Percentiles rank a stretch among this genome's conserved stretches.
phyloP scores from a whole-genome alignment of 2,797 vertebrate genomes.

The Ctenopoma multispine region DNA sequence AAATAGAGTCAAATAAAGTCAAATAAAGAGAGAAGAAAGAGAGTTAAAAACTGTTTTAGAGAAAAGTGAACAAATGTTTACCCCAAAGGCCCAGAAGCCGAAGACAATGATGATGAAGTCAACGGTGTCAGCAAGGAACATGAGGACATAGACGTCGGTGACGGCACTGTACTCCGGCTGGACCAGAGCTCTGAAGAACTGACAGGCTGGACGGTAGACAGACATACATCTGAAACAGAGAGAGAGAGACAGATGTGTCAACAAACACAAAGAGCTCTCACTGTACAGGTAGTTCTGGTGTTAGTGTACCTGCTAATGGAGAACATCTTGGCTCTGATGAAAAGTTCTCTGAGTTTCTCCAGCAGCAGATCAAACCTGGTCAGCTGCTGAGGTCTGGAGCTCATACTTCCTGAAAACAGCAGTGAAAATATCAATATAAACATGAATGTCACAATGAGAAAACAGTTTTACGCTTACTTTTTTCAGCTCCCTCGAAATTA shows the following conservation, averaged over 20 bases:
- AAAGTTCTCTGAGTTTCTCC: slow-evolving; percentile 90
- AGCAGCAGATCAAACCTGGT: slow-evolving; percentile 87
- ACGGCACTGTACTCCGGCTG: slow-evolving; percentile 96
- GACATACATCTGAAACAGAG: slow-evolving; percentile 84
- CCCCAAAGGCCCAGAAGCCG: slow-evolving; percentile 97
- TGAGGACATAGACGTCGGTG: slow-evolving; percentile 95
- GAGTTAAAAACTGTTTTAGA: background rate
- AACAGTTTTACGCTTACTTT: too few species aligned
- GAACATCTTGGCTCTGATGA: slow-evolving; percentile 88
- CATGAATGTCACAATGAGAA: too few species aligned
- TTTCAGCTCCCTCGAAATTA: too few species aligned
- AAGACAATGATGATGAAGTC: slow-evolving; percentile 98
- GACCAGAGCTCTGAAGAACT: slow-evolving; percentile 95
- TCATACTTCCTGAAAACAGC: slow-evolving; percentile 85
- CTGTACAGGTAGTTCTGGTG: background rate
- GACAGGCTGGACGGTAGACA: slow-evolving; percentile 88
- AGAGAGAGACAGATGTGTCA: too few species aligned
- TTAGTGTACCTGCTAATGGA: slow-evolving; percentile 88
- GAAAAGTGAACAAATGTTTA: slow-evolving; percentile 65
- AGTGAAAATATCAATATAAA: too few species aligned
- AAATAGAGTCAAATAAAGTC: background rate
- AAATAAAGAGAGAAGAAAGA: background rate
- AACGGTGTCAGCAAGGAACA: slow-evolving; percentile 95
- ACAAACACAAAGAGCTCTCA: background rate
- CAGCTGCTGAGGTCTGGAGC: slow-evolving; percentile 87